Base-by-base conservation (phyloP, 2,888 invertebrate species). In the Nemotelus nigrinus region DNA sequence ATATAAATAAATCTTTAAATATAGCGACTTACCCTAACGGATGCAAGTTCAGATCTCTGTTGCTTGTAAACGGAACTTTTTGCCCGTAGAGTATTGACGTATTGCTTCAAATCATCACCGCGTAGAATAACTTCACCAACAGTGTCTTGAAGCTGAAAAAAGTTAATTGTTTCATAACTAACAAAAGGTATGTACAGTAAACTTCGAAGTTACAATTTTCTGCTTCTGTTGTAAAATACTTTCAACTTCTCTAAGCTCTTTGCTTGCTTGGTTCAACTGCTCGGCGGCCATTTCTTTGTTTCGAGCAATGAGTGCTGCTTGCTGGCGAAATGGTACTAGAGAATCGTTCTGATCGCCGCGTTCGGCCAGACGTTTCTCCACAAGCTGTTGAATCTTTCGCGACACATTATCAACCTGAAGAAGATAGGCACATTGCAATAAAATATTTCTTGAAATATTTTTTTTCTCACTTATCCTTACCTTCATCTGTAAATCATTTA, bases 61-160 rank as follows among this genome's bases (percentile, higher is more conserved):
- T 93, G 91, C 88, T 96, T 96, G 86, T 96, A 96, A 7, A 93
- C 88, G 5, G 92, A 92, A 84, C 94, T 95, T 85, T 95, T 94
- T 72, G 92, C 92, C 78, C 96, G 90, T 79, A 96, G 87, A 81
- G 93, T 92, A 83, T 92, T 93, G 25, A 96, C 94, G 86, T 96
- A 96, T 81, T 92, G 91, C 86, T 96, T 95, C 84, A 96, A 91
- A 87, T 96, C 94, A 80, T 95, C 95, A 45, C 94, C 95, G 82
- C 93, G 90, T 43, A 94, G 88, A 41, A 93, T 90, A 77, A 92
- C 91, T 79, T 93, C 93, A 2, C 93, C 93, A 63, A 90, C 86
- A 41, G 89, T 86, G 81, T 89, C 88, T 79, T 88, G 88, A 5
- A 89, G 88, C 88, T 86, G 74, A 47, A 68, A 65, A 41, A 8